Evolutionary conservation across 92 coral and sea anemone species (phyloP).

Genomic region (Porites lobata): DNA sequence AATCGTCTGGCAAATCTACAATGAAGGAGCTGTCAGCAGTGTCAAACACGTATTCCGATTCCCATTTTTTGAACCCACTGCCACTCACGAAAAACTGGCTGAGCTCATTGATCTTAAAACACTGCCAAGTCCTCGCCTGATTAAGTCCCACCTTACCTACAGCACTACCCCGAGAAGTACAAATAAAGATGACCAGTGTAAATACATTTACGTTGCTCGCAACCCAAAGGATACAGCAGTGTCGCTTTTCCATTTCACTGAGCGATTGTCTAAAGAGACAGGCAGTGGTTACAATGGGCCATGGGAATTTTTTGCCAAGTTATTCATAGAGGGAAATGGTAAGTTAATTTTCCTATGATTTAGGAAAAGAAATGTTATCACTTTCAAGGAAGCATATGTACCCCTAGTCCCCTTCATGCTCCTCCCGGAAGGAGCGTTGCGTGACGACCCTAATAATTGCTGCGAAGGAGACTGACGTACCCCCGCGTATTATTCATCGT

Average conservation of each 20-base stretch:
- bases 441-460: too few species aligned
- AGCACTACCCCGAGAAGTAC: background rate
- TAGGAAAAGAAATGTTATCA: background rate
- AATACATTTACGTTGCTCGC: background rate
- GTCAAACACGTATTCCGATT: background rate
- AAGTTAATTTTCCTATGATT: background rate
- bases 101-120: background rate
- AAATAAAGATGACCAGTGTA: background rate
- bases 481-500: too few species aligned
- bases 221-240: background rate
- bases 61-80: background rate
- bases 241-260: background rate
- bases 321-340: background rate
- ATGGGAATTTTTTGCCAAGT: background rate
- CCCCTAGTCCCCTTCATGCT: too few species aligned
- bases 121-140: background rate
- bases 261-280: too few species aligned
- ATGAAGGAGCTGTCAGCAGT: background rate
- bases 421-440: too few species aligned
- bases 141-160: background rate
- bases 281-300: background rate
- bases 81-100: background rate
- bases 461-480: too few species aligned
- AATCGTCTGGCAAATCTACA: background rate
- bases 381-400: too few species aligned